Percentiles rank a stretch among this genome's conserved stretches.
These are phyloP conservation scores for Drosophila kepulauana DNA, from an alignment of 1,140 invertebrate genomes.

Conservation along the genomic window DNA sequence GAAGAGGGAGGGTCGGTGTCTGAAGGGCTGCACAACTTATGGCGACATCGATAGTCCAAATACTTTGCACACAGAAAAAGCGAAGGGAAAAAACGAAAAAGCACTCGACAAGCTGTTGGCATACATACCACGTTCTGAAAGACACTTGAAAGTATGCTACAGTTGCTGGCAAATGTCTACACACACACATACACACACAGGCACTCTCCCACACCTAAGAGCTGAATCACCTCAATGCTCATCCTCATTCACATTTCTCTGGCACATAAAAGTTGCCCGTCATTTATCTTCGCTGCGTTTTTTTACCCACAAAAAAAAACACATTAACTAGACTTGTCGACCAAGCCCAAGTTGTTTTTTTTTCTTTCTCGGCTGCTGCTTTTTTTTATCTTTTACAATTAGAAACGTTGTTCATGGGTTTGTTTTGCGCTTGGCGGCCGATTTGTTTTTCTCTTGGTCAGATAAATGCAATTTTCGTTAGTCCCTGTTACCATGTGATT, in stretches of 20 bases:
- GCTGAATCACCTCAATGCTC: constrained; percentile 25
- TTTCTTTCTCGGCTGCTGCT: constrained; percentile 16
- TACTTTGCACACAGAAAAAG: constrained; percentile 52
- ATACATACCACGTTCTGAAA: constrained; percentile 74
- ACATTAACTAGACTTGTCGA: constrained; percentile 67
- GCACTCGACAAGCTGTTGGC: constrained; percentile 80
- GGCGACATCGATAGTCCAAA: constrained; percentile 81
- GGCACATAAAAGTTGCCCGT: constrained; percentile 61
- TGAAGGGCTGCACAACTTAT: constrained; percentile 77
- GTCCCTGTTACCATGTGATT: constrained; percentile 76
- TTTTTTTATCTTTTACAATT: constrained; percentile 78
- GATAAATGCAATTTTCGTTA: constrained; percentile 76
- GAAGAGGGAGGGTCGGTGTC: constrained; percentile 42
- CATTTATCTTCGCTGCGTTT: constrained; percentile 69
- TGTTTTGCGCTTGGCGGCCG: constrained; percentile 44
- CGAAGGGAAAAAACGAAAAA: constrained; percentile 32
- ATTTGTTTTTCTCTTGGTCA: constrained; percentile 68
- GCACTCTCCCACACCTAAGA: neutral
- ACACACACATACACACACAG: constrained; percentile 24
- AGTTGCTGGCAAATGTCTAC: constrained; percentile 64
- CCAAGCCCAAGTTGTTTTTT: constrained; percentile 52
- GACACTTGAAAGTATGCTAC: constrained; percentile 81
- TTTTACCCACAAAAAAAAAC: constrained; percentile 30
- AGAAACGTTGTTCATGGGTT: constrained; percentile 67
- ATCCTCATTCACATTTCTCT: constrained; percentile 23